Evolutionary conservation across 2,113 vertebrate species (phyloP).

Genomic region (Thymallus thymallus): DNA sequence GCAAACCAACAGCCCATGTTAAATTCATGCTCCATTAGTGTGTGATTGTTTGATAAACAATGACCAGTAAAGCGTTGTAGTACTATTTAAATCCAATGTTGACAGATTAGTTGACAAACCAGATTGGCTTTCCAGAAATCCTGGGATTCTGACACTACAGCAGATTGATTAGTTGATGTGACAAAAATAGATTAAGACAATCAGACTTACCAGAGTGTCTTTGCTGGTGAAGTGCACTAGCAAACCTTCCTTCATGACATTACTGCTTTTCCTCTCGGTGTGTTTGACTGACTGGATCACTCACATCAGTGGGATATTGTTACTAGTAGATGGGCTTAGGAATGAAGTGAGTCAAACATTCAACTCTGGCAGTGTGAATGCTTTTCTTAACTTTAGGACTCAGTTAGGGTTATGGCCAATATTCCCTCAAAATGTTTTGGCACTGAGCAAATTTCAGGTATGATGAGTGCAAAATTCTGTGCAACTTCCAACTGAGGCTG

Average conservation of each 20-base stretch:
- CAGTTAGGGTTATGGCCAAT: too few species aligned
- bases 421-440: rapidly evolving
- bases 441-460: too few species aligned
- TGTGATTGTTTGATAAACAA: neutral
- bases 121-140: too few species aligned
- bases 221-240: constrained; percentile 90
- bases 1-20: neutral
- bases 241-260: constrained; percentile 87
- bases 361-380: too few species aligned
- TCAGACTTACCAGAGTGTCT: constrained; percentile 78
- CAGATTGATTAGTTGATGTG: neutral
- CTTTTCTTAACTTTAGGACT: too few species aligned
- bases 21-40: neutral
- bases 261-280: constrained; percentile 86
- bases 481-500: too few species aligned
- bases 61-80: neutral
- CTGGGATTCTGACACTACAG: too few species aligned
- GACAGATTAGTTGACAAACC: too few species aligned
- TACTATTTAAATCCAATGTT: too few species aligned
- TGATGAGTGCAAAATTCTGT: too few species aligned
- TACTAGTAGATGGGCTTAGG: constrained; percentile 86
- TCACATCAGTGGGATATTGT: constrained; percentile 94
- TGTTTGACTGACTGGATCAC: constrained; percentile 88
- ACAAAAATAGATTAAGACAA: neutral
- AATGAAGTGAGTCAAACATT: too few species aligned